phyloP scores from a whole-genome alignment of 2,888 invertebrate species.

The Galeruca laticollis region DNA sequence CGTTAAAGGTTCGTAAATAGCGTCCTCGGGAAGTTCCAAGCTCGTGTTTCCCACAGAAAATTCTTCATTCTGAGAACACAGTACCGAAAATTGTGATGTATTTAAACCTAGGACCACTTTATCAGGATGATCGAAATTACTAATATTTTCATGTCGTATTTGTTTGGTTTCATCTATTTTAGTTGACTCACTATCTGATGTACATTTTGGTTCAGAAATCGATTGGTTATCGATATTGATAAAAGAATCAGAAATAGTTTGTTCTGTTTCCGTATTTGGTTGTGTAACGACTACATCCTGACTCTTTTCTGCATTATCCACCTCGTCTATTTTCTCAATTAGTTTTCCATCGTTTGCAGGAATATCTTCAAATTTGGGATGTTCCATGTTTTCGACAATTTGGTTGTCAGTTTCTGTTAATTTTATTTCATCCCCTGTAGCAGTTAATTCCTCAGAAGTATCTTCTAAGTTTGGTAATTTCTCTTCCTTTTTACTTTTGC shows the following conservation, averaged over 20 bases:
- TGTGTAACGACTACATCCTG: background rate
- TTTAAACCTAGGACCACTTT: background rate
- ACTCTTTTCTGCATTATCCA: too few relatives aligned
- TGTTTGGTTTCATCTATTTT: background rate
- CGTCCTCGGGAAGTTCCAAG: constrained; percentile 37
- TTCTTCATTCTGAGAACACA: constrained; percentile 27
- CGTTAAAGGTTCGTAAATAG: constrained; percentile 36
- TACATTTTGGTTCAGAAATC: too few relatives aligned
- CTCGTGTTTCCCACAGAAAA: constrained; percentile 32
- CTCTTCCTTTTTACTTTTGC: too few relatives aligned
- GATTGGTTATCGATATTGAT: too few relatives aligned
- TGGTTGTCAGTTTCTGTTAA: background rate
- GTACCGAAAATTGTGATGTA: background rate
- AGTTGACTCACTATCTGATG: background rate
- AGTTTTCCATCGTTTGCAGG: background rate
- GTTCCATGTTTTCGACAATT: background rate
- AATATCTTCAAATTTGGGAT: background rate
- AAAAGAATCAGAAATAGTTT: too few relatives aligned
- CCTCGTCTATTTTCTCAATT: too few relatives aligned
- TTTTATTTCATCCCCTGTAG: background rate
- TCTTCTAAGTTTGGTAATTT: background rate
- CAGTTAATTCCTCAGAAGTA: background rate
- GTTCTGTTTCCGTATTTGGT: too few relatives aligned
- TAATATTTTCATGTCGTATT: too few relatives aligned
- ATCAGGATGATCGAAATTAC: too few relatives aligned